phyloP scores from a whole-genome alignment of 2,888 invertebrate genomes.

The Tetragonula carbonaria region DNA sequence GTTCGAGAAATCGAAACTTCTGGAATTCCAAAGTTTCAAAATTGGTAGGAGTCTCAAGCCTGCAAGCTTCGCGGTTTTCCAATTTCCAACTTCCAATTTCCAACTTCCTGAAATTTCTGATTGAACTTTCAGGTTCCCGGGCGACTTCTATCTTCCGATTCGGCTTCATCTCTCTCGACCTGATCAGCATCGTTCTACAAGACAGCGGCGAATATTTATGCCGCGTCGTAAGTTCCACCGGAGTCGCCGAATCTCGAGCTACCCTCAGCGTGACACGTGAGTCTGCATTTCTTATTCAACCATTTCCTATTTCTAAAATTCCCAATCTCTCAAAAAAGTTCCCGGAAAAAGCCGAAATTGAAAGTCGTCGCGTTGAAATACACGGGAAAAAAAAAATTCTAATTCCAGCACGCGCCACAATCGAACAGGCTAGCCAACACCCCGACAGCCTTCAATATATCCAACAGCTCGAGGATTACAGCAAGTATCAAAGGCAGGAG shows the following conservation, averaged over 20 bases:
- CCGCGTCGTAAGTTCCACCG: constrained; percentile 93
- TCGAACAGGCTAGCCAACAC: constrained; percentile 95
- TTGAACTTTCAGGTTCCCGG: constrained; percentile 90
- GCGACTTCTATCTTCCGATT: constrained; percentile 98
- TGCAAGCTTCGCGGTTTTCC: no score
- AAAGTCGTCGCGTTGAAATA: not conserved
- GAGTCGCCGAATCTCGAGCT: constrained; percentile 94
- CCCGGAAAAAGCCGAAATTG: not conserved
- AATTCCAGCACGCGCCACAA: constrained; percentile 89
- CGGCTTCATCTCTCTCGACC: constrained; percentile 97
- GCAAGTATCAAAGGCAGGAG: constrained; percentile 93
- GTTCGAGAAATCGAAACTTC: no score
- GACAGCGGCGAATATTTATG: constrained; percentile 97
- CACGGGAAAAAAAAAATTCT: not conserved
- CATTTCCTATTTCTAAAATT: not conserved
- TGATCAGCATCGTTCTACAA: constrained; percentile 92
- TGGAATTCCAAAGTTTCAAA: no score
- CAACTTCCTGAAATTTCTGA: not conserved
- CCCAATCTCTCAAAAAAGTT: not conserved
- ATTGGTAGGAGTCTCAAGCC: no score
- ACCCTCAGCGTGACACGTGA: constrained; percentile 90
- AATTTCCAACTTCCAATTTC: no score
- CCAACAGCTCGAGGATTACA: constrained; percentile 95
- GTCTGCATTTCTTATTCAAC: constrained; percentile 13
- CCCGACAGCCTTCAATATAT: constrained; percentile 96